phyloP scores from a whole-genome alignment of 2,888 invertebrate genomes.

The Morpho helenor region DNA sequence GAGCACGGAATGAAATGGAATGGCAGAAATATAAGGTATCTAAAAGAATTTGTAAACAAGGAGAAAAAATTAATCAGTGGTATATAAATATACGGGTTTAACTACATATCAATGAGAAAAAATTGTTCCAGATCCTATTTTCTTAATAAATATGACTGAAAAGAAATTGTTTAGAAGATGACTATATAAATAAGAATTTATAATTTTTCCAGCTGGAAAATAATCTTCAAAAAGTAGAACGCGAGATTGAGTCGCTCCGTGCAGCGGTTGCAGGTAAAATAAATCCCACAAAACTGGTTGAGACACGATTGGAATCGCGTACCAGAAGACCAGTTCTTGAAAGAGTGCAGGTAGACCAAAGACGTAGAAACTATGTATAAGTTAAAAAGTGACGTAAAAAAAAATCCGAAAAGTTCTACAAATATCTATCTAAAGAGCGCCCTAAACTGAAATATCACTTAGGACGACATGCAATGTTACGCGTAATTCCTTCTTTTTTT shows the following conservation, averaged over 20 bases:
- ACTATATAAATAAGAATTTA: not conserved
- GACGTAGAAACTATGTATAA: not conserved
- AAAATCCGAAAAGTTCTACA: not conserved
- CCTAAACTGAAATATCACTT: too few species aligned
- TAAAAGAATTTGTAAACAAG: too few species aligned
- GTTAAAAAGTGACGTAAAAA: not conserved
- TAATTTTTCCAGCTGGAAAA: conserved; percentile 78
- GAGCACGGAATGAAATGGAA: conserved; percentile 91
- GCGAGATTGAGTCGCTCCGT: conserved; percentile 88
- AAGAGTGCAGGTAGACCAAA: conserved; percentile 53
- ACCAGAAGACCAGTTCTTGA: conserved; percentile 89
- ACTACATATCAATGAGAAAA: too few species aligned
- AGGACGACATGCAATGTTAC: too few species aligned
- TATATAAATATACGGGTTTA: too few species aligned
- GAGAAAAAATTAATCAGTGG: too few species aligned
- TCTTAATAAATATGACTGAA: not conserved
- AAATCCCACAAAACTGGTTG: conserved; percentile 89
- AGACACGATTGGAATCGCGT: conserved; percentile 91
- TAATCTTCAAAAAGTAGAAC: conserved; percentile 88
- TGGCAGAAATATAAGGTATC: conserved; percentile 86
- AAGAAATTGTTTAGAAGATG: not conserved
- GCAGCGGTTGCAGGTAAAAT: conserved; percentile 87
- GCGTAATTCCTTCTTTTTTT: too few species aligned
- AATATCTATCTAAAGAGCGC: too few species aligned
- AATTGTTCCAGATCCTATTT: not conserved